Evolutionary conservation across 2,113 vertebrate genomes (phyloP).

Genomic region (Rhegmatorhina hoffmannsi): DNA sequence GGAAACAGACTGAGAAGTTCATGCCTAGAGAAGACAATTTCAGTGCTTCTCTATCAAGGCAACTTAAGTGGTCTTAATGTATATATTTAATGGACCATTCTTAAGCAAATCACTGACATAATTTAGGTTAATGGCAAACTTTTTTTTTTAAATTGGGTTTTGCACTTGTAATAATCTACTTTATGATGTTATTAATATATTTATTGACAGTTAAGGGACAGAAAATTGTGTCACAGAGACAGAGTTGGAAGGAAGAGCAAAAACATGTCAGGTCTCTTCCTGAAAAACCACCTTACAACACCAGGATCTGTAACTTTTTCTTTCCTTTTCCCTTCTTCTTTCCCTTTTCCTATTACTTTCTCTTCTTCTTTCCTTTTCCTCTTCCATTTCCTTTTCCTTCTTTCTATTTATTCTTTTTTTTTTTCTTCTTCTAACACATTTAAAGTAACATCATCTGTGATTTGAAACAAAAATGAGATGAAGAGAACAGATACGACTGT

Average conservation of each 20-base stretch:
- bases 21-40: not conserved
- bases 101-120: not conserved
- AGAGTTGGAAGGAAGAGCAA: not conserved
- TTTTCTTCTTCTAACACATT: not conserved
- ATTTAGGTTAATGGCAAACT: not conserved
- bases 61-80: not conserved
- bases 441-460: not conserved
- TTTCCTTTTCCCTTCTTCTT: not conserved
- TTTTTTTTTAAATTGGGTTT: not conserved
- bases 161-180: not conserved
- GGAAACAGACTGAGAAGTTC: not conserved
- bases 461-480: not conserved
- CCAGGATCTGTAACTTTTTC: not conserved
- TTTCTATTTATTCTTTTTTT: not conserved
- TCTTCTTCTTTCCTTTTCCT: accelerated
- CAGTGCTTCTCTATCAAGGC: not conserved
- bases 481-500: not conserved
- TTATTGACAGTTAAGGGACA: not conserved
- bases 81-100: not conserved
- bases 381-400: accelerated
- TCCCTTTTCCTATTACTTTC: too few species aligned
- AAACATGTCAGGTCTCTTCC: not conserved
- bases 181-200: not conserved
- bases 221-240: not conserved
- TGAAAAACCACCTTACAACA: not conserved